Evolutionary conservation across 2,888 invertebrate genomes (phyloP).

Genomic region (Lepas anatifera): DNA sequence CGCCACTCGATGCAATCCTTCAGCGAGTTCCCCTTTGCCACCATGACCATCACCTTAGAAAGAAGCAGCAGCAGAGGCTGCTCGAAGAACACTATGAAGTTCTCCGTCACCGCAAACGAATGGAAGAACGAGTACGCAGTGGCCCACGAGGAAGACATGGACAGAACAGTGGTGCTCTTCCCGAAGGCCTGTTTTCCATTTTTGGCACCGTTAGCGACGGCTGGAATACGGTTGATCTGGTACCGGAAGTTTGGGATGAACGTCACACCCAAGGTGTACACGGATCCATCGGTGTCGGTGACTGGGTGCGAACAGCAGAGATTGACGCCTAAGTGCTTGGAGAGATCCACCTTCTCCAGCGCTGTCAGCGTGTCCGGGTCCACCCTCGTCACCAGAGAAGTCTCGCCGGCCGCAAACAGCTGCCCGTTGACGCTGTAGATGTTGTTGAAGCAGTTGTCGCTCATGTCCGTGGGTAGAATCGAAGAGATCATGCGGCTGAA

Average conservation of each 20-base stretch:
- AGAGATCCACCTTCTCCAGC: constrained; percentile 32
- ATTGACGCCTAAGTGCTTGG: constrained; percentile 34
- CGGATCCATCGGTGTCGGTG: constrained; percentile 33
- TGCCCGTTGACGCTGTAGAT: constrained; percentile 32
- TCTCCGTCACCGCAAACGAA: constrained; percentile 42
- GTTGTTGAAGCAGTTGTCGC: constrained; percentile 36
- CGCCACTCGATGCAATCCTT: constrained; percentile 36
- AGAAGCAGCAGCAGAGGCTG: constrained; percentile 37
- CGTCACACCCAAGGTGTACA: constrained; percentile 37
- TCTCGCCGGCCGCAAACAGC: constrained; percentile 36
- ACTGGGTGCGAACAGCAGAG: constrained; percentile 38
- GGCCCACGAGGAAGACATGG: constrained; percentile 28
- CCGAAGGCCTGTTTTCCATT: neutral
- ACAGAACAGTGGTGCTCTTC: neutral
- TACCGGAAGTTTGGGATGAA: constrained; percentile 32
- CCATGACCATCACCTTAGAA: constrained; percentile 33
- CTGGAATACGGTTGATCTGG: constrained; percentile 29
- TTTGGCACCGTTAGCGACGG: constrained; percentile 18
- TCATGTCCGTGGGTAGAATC: constrained; percentile 30
- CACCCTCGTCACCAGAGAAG: constrained; percentile 32
- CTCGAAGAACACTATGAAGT: constrained; percentile 42
- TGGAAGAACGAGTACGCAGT: constrained; percentile 37
- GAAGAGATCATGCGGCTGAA: constrained; percentile 33
- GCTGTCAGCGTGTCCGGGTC: constrained; percentile 34
- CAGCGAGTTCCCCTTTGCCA: constrained; percentile 32